A percentile compares a stretch with the other conserved stretches of the same genome.
phyloP scores from a whole-genome alignment of 2,888 invertebrate genomes.

The Apamea crenata region DNA sequence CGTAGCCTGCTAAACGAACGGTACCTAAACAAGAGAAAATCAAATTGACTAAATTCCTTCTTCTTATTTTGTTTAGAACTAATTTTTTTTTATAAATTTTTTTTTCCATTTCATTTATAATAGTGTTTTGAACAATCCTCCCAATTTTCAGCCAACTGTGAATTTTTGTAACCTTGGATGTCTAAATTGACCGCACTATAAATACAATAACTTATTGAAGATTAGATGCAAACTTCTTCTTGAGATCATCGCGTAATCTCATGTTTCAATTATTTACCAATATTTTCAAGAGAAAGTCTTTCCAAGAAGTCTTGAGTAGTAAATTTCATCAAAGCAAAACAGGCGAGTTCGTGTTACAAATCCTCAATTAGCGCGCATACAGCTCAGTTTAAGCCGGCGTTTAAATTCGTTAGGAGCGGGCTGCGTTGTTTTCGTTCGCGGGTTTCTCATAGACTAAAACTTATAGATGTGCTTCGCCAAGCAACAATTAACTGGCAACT shows the following conservation, averaged over 20 bases:
- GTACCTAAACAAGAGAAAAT: neutral
- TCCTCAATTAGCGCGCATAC: conserved; percentile 86
- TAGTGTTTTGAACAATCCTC: too few species aligned
- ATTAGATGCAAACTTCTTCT: neutral
- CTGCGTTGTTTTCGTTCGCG: conserved; percentile 82
- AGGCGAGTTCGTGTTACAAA: conserved; percentile 86
- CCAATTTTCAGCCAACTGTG: too few species aligned
- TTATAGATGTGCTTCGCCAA: conserved; percentile 20
- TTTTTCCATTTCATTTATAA: too few species aligned
- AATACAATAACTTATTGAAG: neutral
- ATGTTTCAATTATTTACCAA: conserved; percentile 48
- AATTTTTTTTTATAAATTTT: too few species aligned
- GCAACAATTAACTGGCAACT: neutral
- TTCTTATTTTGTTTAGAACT: neutral
- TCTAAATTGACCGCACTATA: too few species aligned
- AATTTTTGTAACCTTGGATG: too few species aligned
- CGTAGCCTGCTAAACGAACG: neutral
- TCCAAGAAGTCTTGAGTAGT: conserved; percentile 56
- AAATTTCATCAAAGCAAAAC: conserved; percentile 77
- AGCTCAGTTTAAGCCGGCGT: conserved; percentile 89
- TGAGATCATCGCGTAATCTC: neutral
- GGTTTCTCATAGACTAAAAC: conserved; percentile 73
- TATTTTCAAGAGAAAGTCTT: conserved; percentile 39
- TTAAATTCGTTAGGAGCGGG: conserved; percentile 88
- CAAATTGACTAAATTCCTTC: neutral